These are phyloP conservation scores for Ictidomys tridecemlineatus DNA, from an alignment of 2,113 vertebrate genomes.

Conservation along the genomic window DNA sequence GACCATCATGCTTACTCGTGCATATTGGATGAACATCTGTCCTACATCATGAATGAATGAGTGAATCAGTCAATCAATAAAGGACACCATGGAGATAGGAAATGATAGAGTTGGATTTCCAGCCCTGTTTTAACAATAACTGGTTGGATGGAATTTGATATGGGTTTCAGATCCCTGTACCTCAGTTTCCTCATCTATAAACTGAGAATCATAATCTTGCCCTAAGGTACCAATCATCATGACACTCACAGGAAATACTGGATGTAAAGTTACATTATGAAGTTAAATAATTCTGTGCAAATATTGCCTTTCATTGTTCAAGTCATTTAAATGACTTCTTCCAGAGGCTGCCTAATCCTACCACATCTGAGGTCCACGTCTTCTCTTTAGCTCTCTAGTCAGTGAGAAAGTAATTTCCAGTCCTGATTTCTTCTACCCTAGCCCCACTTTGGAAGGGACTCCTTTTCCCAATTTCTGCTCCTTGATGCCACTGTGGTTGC, in stretches of 20 bases:
- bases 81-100: neutral
- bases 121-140: neutral
- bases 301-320: conserved; percentile 25
- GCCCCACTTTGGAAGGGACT: neutral
- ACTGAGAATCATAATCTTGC: neutral
- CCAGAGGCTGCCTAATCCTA: neutral
- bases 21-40: neutral
- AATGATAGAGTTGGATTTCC: neutral
- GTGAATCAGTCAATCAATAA: neutral
- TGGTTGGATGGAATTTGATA: neutral
- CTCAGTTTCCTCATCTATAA: conserved; percentile 48
- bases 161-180: neutral
- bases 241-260: neutral
- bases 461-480: conserved; percentile 3
- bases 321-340: neutral
- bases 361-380: neutral
- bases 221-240: neutral
- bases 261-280: conserved; percentile 14
- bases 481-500: neutral
- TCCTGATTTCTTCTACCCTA: neutral
- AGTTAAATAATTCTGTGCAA: conserved; percentile 34
- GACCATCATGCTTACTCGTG: neutral
- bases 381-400: neutral
- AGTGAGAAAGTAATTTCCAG: conserved; percentile 27
- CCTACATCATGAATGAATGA: neutral